Evolutionary conservation across 2,888 invertebrate genomes (phyloP), one percentile per base, ranked within the genome.

Genomic region (Nudaria mundana): DNA sequence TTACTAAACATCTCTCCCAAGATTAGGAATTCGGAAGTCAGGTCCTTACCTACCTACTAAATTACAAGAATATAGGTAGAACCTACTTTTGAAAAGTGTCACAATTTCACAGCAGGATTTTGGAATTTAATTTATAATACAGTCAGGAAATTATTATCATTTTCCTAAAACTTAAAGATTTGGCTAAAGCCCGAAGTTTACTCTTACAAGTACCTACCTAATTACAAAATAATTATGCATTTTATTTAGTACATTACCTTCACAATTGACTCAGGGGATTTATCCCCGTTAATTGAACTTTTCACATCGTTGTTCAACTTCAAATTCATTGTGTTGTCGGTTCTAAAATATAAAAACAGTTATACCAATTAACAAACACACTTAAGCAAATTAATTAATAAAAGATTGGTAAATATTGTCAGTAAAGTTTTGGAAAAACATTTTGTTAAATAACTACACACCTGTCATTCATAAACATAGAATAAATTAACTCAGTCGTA

Each of bases 231-330:
- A 20, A 20, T 20, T 20, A 20, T 20, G 20, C 5, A 7, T 7
- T 24, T 32, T 15, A 32, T 5, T 16, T 12, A 5, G 5, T 37
- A 20, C 7, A 1, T 47, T 56, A 84, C 85, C 81, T 85, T 84
- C 23, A 85, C 69, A 46, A 77, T 58, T 18, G 80, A 78, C 30
- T 77, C 71, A 37, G 70, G 63, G 24, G 71, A 66, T 35, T 76
- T 76, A 37, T 75, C 56, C 53, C 66, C 55, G 42, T 57, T 60
- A 38, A 63, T 65, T 11, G 78, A 69, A 51, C 67, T 71, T 57
- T 79, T 77, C 29, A 75, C 63, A 40, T 85, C 81, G 64, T 85
- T 86, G 59, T 80, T 85, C 47, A 86, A 59, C 60, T 86, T 87
- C 44, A 87, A 57, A 70, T 85, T 86, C 86, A 86, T 85, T 52